Base-by-base conservation (phyloP, 2,113 vertebrate genomes). In the Trogon surrucura region DNA sequence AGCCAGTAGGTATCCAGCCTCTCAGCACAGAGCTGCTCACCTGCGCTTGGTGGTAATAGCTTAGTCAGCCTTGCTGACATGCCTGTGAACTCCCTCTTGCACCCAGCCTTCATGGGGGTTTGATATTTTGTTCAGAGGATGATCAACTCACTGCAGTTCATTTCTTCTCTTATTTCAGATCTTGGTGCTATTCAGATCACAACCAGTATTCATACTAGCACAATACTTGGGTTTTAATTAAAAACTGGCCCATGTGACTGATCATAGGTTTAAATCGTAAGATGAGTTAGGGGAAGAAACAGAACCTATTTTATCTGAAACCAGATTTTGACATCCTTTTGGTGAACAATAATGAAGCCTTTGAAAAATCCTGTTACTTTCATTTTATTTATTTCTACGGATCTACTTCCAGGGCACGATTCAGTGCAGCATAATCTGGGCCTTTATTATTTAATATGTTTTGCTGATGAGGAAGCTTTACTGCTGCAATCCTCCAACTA, bases 311-410 rank as follows among this genome's bases (percentile, higher is more conserved):
- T 90, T 48, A 41, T 88, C 61, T 69, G 27, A 70, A 41, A 87
- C 1, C 6, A 64, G 50, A 57, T 88, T 93, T 69, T 85, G 23
- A 57, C 26, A 67, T 74, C 21, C 15, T 87, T 84, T 61, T 87
- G 50, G 15, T 79, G 81, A 95, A 69, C 60, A 74, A 81, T 66
- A 95, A 72, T 41, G 48, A 92, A 72, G 19, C 3, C 66, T 95
- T 91, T 95, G 74, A 92, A 71, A 27, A 83, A 19, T 81, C 29
- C 20, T 88, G 22, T 64, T 95, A 61, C 44, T 80, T 96, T 20
- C 8, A 34, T 88, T 73, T 91, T 66, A 80, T 83, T 94, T 78
- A 51, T 94, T 92, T 82, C 45, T 89, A 23, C 48, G 53, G 45
- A 79, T 95, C 57, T 53, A 26, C 25, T 92, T 93, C 13, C 53